Conservation (phyloP, 2,113 vertebrate genomes). For the Numida meleagris region DNA sequence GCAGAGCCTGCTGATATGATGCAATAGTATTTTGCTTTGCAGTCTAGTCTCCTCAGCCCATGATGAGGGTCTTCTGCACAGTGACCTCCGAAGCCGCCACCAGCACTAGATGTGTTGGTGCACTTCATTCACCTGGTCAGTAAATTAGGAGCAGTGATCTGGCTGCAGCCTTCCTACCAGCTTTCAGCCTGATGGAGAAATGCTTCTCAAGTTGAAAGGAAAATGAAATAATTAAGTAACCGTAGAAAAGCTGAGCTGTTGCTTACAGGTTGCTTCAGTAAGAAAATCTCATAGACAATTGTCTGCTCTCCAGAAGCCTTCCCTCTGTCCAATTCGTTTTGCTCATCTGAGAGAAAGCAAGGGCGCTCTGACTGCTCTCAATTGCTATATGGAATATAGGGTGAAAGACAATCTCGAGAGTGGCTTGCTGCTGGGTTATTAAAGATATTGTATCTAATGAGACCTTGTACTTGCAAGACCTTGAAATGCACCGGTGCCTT, state of each 20-base stretch:
- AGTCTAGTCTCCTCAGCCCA: not conserved
- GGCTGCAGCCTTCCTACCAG: not conserved
- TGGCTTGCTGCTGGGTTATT: constrained; percentile 46
- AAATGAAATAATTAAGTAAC: constrained; percentile 9
- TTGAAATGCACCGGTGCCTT: constrained; percentile 52
- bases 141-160: not conserved
- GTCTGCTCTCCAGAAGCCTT: not conserved
- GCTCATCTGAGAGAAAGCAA: constrained; percentile 12
- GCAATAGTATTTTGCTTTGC: not conserved
- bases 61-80: not conserved
- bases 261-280: not conserved
- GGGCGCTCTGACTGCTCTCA: not conserved
- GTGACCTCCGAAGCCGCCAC: not conserved
- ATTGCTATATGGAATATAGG: constrained; percentile 21
- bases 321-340: constrained; percentile 22
- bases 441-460: constrained; percentile 63
- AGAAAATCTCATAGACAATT: not conserved
- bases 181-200: not conserved
- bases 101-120: not conserved
- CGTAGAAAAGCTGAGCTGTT: not conserved
- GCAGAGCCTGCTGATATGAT: not conserved
- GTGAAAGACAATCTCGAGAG: constrained; percentile 61
- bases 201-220: not conserved
- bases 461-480: constrained; percentile 65
- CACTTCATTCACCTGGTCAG: not conserved